Conservation (phyloP, 2,797 vertebrate genomes). For the Champsocephalus gunnari region DNA sequence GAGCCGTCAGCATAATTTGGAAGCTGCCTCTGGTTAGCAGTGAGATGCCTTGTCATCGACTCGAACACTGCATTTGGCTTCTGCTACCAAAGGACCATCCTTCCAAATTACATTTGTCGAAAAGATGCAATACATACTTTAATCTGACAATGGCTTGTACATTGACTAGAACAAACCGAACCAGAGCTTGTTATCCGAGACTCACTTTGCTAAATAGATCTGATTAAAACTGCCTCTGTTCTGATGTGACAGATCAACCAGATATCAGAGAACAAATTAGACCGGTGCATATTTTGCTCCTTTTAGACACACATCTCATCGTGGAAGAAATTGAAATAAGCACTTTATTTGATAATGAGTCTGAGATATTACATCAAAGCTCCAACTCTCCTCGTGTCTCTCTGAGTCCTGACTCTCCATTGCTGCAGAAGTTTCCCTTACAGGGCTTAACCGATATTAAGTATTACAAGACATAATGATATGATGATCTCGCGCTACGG, state of each 20-base stretch:
- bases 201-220: slow-evolving; percentile 45
- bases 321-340: slow-evolving; percentile 29
- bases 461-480: too few species aligned
- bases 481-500: too few species aligned
- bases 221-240: slow-evolving; percentile 42
- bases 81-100: slow-evolving; percentile 51
- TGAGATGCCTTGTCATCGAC: slow-evolving; percentile 42
- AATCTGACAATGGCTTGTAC: slow-evolving; percentile 40
- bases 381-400: too few species aligned
- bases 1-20: slow-evolving; percentile 64
- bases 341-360: slow-evolving; percentile 46
- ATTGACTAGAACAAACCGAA: slow-evolving; percentile 12
- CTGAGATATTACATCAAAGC: slow-evolving; percentile 36
- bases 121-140: slow-evolving; percentile 46
- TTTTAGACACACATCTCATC: slow-evolving; percentile 25
- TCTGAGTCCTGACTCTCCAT: too few species aligned
- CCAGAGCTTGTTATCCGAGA: slow-evolving; percentile 38
- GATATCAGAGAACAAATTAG: slow-evolving; percentile 37
- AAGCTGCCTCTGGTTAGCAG: slow-evolving; percentile 30
- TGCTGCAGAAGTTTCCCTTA: too few species aligned
- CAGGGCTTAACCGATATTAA: too few species aligned
- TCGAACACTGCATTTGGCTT: slow-evolving; percentile 48
- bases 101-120: slow-evolving; percentile 55
- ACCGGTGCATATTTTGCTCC: slow-evolving; percentile 27
- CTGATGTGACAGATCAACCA: slow-evolving; percentile 20